Base-by-base conservation (phyloP, 2,797 vertebrate genomes). In the Nyctalus aviator region DNA sequence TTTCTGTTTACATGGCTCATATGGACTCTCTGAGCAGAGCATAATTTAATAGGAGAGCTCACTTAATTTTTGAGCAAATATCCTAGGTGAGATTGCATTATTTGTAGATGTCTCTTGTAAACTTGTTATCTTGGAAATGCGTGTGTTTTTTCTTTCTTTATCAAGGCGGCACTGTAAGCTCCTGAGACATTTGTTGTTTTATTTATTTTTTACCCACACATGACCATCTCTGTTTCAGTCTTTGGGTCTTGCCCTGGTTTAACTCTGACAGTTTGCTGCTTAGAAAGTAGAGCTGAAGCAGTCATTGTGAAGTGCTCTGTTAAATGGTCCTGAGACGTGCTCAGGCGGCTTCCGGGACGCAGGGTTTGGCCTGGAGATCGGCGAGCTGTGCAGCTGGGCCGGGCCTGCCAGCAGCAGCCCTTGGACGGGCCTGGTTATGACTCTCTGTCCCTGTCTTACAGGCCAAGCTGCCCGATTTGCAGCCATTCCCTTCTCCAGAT, bases 381-480 rank as follows among this genome's bases (percentile, higher is more conserved):
- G 5, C 57, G 6, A 35, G 27, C 66, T 32, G 1, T 12, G 57
- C 3, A 0, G 75, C 75, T 79, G n/a, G 55, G 30, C 71, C 64
- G 41, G 37, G 12, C 75, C 21, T 81, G 62, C 35, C 50, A 46
- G 25, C 20, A 25, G 30, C 21, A 23, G 35, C 59, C 81, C 72
- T 85, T 69, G 21, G 23, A 37, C 12, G 5, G 2, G 13, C 37
- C 77, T 48, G 17, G 12, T 86, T 83, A 62, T 94, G 50, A 87
- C 92, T 0, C 48, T 93, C 13, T 25, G 21, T 85, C 30, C 15
- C 59, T 96, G 78, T 94, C 32, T 88, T 76, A 2, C 98, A 99
- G 99, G 99, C 99, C 96, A 99, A 99, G 97, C 99, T 99, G 97
- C 99, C 99, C 0, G 99, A 99, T 95, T 98, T 99, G 97, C 99